These are phyloP conservation scores for Portevinia maculata DNA, from an alignment of 2,888 invertebrate genomes.

Conservation along the genomic window DNA sequence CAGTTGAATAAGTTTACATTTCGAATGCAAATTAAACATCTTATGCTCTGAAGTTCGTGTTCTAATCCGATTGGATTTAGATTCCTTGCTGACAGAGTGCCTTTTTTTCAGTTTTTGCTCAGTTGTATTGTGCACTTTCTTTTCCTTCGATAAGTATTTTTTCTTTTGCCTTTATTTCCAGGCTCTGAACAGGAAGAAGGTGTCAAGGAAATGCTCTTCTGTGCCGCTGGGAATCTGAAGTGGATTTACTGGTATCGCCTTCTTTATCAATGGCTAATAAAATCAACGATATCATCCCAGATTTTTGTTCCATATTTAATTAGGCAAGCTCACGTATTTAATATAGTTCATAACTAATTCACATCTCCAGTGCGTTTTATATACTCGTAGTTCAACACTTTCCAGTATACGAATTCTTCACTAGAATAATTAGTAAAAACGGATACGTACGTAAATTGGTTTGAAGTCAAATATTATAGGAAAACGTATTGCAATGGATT, in stretches of 20 bases:
- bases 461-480: too few relatives aligned
- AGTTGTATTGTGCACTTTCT: constrained; percentile 46
- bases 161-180: constrained; percentile 15
- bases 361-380: background rate
- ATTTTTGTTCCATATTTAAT: constrained; percentile 63
- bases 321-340: constrained; percentile 57
- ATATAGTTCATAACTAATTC: constrained; percentile 65
- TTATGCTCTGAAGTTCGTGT: constrained; percentile 72
- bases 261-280: constrained; percentile 32
- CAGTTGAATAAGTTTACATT: constrained; percentile 73
- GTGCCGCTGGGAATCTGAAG: constrained; percentile 39
- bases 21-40: constrained; percentile 74
- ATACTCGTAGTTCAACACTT: background rate
- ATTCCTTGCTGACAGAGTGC: constrained; percentile 60
- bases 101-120: constrained; percentile 34
- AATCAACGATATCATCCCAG: constrained; percentile 55
- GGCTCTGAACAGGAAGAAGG: background rate
- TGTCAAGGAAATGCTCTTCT: constrained; percentile 16
- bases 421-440: background rate
- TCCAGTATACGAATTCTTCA: background rate
- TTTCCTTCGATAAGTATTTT: constrained; percentile 2
- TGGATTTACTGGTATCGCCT: constrained; percentile 40
- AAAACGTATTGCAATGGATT: constrained; percentile 16
- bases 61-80: constrained; percentile 72
- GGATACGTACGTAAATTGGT: background rate